Percentiles rank a stretch among this genome's conserved stretches.
Conservation (phyloP, 2,113 vertebrate species). For the Myiopsitta monachus region DNA sequence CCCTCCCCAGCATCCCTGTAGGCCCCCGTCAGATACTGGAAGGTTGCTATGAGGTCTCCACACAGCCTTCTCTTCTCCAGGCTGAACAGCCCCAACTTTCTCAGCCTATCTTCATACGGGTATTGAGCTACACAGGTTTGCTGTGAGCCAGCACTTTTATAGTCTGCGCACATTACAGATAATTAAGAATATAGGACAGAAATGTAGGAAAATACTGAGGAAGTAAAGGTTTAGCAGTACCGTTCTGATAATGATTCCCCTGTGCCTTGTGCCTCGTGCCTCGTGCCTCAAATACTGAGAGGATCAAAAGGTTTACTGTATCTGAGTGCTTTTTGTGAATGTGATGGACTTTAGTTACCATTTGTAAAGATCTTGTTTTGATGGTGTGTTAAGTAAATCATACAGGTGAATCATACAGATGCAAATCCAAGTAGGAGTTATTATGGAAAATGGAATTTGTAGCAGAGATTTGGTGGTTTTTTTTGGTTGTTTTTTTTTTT, state of each 20-base stretch:
- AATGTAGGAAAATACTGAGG: neutral
- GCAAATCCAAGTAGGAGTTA: neutral
- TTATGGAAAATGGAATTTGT: neutral
- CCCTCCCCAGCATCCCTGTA: too few species aligned
- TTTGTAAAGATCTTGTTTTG: neutral
- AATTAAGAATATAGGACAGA: neutral
- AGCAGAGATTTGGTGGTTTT: neutral
- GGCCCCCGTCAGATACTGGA: too few species aligned
- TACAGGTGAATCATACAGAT: neutral
- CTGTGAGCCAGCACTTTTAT: neutral
- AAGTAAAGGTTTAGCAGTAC: neutral
- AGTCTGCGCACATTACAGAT: neutral
- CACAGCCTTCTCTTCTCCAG: too few species aligned
- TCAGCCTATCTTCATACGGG: too few species aligned
- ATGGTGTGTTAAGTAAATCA: neutral
- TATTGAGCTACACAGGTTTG: neutral
- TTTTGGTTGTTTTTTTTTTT: neutral
- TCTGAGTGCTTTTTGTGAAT: neutral
- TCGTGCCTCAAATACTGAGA: neutral
- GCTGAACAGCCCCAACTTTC: too few species aligned
- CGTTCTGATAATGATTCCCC: neutral
- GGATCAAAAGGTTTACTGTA: neutral
- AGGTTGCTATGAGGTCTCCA: too few species aligned
- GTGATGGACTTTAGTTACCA: neutral
- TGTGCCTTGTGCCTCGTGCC: neutral